phyloP scores from a whole-genome alignment of 2,113 vertebrate genomes.

The Leuciscus idus region DNA sequence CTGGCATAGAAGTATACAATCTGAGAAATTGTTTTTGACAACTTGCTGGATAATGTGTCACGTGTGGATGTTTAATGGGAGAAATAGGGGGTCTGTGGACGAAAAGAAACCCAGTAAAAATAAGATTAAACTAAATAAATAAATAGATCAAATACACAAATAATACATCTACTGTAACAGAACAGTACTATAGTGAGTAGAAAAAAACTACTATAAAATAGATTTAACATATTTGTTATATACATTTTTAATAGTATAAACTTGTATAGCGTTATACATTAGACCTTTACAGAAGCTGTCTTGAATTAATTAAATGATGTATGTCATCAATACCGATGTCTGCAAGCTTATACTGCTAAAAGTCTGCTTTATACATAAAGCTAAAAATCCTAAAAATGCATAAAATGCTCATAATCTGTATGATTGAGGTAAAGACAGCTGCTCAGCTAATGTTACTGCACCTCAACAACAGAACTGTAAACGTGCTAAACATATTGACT shows the following conservation, averaged over 20 bases:
- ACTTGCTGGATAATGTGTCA: background rate
- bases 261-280: background rate
- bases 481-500: no score
- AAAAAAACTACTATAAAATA: no score
- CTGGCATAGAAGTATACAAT: background rate
- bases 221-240: no score
- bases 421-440: background rate
- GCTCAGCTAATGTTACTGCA: background rate
- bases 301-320: background rate
- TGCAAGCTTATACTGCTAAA: background rate
- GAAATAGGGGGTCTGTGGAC: no score
- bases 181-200: no score
- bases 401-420: background rate
- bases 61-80: background rate
- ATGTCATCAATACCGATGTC: background rate
- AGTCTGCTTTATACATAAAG: background rate
- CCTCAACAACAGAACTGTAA: no score
- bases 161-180: no score
- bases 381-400: background rate
- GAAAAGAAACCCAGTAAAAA: no score
- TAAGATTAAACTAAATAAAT: background rate
- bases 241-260: no score
- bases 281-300: background rate
- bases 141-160: background rate
- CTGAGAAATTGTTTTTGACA: background rate